Conservation (phyloP, 2,888 invertebrate species). For the Orthonevra nobilis region DNA sequence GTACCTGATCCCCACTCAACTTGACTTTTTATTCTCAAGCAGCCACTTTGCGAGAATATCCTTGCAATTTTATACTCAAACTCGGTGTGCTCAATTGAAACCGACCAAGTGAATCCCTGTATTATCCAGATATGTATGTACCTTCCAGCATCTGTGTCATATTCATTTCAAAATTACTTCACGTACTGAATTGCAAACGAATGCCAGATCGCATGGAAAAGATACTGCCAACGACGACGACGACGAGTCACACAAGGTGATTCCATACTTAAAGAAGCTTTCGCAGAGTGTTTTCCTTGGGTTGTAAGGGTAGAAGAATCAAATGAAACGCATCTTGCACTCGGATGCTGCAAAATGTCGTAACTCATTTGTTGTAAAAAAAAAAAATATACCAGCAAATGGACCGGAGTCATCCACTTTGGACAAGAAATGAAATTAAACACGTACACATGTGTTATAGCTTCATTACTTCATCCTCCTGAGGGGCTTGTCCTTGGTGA, state of each 20-base stretch:
- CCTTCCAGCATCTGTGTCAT: conserved; percentile 42
- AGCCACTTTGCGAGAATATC: conserved; percentile 46
- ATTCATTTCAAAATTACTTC: conserved; percentile 60
- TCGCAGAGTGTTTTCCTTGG: neutral
- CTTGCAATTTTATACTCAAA: conserved; percentile 20
- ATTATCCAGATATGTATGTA: neutral
- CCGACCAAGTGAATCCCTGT: conserved; percentile 5
- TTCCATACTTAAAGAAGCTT: conserved; percentile 20
- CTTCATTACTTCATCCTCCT: conserved; percentile 45
- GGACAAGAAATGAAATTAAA: neutral
- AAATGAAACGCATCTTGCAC: conserved; percentile 30
- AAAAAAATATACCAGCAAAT: conserved; percentile 10
- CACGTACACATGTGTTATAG: conserved; percentile 41
- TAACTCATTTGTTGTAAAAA: conserved; percentile 27
- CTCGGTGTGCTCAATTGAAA: conserved; percentile 10
- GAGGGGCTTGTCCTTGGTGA: conserved; percentile 34
- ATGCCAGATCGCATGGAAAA: conserved; percentile 47
- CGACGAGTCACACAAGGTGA: conserved; percentile 13
- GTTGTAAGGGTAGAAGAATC: neutral
- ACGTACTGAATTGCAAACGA: conserved; percentile 63
- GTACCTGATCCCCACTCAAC: conserved; percentile 3
- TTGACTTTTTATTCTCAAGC: conserved; percentile 2
- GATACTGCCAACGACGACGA: conserved; percentile 6
- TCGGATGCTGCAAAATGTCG: conserved; percentile 1
- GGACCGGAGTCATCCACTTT: neutral